Conservation (phyloP, 2,113 vertebrate species). For the Oenanthe oenanthe region DNA sequence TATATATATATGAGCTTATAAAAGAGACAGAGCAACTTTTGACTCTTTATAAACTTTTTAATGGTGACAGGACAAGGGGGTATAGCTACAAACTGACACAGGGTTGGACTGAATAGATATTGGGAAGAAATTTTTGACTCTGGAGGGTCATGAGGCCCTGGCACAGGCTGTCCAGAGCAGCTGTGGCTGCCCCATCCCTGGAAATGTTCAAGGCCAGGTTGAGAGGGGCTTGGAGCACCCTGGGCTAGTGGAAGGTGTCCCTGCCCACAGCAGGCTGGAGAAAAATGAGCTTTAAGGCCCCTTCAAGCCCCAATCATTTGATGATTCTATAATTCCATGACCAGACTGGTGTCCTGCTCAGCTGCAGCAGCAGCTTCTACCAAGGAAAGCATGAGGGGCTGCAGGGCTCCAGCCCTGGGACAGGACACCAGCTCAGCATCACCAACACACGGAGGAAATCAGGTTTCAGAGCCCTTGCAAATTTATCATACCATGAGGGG, state of each 20-base stretch:
- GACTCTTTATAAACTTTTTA: too few species aligned
- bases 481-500: rapidly evolving
- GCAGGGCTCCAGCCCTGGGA: not conserved
- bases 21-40: not conserved
- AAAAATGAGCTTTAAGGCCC: not conserved
- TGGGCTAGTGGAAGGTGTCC: not conserved
- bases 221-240: not conserved
- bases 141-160: not conserved
- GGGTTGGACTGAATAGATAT: not conserved
- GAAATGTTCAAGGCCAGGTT: not conserved
- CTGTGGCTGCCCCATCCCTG: not conserved
- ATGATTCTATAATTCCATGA: not conserved
- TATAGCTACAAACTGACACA: not conserved
- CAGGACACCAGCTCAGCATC: not conserved
- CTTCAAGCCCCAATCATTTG: not conserved
- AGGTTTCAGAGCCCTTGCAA: not conserved
- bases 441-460: rapidly evolving
- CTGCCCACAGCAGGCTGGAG: rapidly evolving
- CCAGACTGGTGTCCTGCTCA: not conserved
- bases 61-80: not conserved
- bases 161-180: not conserved
- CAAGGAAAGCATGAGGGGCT: not conserved
- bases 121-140: not conserved
- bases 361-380: not conserved
- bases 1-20: not conserved